A percentile compares a stretch with the other conserved stretches of the same genome.
These are phyloP conservation scores for Hypomesus transpacificus DNA, from an alignment of 2,113 vertebrate species.

Conservation along the genomic window DNA sequence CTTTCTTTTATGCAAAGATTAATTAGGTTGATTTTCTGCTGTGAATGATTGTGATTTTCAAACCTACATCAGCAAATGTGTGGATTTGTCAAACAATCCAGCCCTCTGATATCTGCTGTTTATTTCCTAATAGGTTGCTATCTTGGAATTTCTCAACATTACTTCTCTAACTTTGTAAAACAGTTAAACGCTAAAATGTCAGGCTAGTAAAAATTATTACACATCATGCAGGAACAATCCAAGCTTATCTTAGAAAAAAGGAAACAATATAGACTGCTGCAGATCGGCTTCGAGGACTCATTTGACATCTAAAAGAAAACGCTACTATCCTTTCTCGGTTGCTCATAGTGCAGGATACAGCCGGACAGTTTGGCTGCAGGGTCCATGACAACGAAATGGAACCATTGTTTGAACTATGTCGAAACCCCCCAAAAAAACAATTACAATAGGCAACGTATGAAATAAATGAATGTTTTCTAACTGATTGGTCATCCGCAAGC, in stretches of 20 bases:
- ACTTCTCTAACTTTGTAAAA: too few species aligned
- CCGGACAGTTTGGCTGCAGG: slow-evolving; percentile 11
- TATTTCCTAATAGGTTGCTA: too few species aligned
- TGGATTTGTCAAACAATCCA: too few species aligned
- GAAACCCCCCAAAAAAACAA: neutral
- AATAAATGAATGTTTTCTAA: neutral
- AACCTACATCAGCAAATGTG: too few species aligned
- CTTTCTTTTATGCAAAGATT: too few species aligned
- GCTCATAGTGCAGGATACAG: neutral
- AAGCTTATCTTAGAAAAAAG: neutral
- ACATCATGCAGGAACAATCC: neutral
- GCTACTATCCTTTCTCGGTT: slow-evolving; percentile 7
- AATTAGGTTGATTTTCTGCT: too few species aligned
- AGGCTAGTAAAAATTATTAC: neutral
- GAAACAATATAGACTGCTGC: neutral
- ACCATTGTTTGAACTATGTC: slow-evolving; percentile 15
- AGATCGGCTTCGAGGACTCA: neutral
- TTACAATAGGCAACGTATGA: slow-evolving; percentile 1
- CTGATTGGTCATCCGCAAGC: neutral
- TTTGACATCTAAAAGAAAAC: slow-evolving; percentile 1
- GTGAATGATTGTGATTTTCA: too few species aligned
- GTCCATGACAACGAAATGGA: slow-evolving; percentile 11
- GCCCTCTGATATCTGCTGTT: too few species aligned
- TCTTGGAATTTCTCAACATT: too few species aligned
- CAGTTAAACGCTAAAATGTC: neutral